Base-by-base conservation (phyloP, 2,888 invertebrate species). In the Drosophila meridionalis region DNA sequence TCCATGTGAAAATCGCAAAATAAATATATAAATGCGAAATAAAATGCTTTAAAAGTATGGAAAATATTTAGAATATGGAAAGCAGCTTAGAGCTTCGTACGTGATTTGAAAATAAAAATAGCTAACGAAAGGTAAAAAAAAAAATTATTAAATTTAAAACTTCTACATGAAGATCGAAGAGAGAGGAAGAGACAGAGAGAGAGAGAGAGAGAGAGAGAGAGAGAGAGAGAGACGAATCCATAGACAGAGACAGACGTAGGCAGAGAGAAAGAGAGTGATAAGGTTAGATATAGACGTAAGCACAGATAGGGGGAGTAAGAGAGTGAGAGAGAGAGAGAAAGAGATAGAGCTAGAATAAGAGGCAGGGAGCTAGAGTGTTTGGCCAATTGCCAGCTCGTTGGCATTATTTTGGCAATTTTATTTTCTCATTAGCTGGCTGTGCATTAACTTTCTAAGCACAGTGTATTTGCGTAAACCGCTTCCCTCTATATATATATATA, bases 401-500 rank as follows among this genome's bases (percentile, higher is more conserved):
- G 52, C 26, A 62, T 62, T 8, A 45, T 32, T 53, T 53, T 11
- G 30, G 30, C 32, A 30, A 48, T n/a, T 36, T 38, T 26, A 42
- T 43, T 59, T 45, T 55, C 48, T 71, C 34, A 60, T 60, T 59
- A 45, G 9, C 2, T 28, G n/a, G 48, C 12, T 52, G 58, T 62
- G 45, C 34, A n/a, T 55, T 60, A 48, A 68, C 66, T 76, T 76
- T 66, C 20, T 43, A 47, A 7, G 57, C 34, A n/a, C 61, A 78
- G 62, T 83, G 73, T 76, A 48, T 63, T 63, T 62, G 65, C 45
- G 14, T 40, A 53, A 66, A 47, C 47, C 62, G 60, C 66, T 63
- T 58, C 42, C 71, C 62, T 30, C 55, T 66, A 70, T 75, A 45
- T 43, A 43, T 3, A 28, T 28, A 45, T 45, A 26, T 42, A n/a